Base-by-base conservation (phyloP, 1,140 invertebrate species). In the Formica exsecta region DNA sequence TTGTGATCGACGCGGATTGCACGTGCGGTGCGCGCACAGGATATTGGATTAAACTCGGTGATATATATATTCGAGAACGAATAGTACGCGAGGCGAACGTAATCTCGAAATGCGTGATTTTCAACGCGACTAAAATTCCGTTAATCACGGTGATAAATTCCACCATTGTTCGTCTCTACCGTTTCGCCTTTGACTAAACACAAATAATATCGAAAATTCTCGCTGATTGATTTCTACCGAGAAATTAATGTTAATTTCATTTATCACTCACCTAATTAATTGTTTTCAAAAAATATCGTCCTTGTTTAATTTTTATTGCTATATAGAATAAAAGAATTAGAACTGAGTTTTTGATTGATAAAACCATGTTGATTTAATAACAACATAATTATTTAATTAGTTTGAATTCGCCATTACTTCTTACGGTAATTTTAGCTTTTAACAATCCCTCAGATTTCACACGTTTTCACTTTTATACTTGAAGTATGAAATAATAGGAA, bases 11-110 rank as follows among this genome's bases (percentile, higher is more conserved):
- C 36, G 29, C 66, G 32, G 65, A 8, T 57, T 22, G 64, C 36
- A 70, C 54, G 32, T 66, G 54, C 70, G 44, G 48, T 48, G 59
- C 68, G n/a, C 16, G 44, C 59, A 29, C 44, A 32, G 44, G 62
- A 73, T 73, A 73, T 81, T 73, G 66, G 79, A 81, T 81, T 81
- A 73, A 32, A 81, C 11, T 19, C 68, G 8, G 51, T 38, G 54
- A 81, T 62, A 59, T 73, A 16, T 1, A 61, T 1, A 61, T 36
- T 57, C 51, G 48, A 80, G 64, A 16, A 57, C 16, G 25, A 64
- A 41, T 7, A 11, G 5, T 57, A 11, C 65, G 22, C 19, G 51
- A 74, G 19, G 38, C 38, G n/a, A 61, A 73, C 57, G 38, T 41
- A n/a, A 73, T 73, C 68, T 83, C 54, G n/a, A 16, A 25, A 74